phyloP scores from a whole-genome alignment of 2,797 vertebrate species.

The Anabas testudineus region DNA sequence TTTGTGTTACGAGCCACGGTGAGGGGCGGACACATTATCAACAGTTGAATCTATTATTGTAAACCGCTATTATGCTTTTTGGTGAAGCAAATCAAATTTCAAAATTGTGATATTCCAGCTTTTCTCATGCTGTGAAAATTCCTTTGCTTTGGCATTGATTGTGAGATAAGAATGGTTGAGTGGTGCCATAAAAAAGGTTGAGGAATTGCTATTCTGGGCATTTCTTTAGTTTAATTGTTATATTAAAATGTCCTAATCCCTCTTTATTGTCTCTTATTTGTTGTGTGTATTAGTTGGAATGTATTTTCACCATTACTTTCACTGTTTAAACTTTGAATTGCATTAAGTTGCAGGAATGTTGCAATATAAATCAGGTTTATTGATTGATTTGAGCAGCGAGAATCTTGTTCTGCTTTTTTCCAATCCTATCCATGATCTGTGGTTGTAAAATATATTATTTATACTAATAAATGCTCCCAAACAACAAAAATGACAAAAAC shows the following conservation, averaged over 20 bases:
- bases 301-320: too few relatives aligned
- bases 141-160: slow-evolving; percentile 25
- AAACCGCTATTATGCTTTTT: slow-evolving; percentile 19
- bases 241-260: not conserved
- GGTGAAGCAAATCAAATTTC: slow-evolving; percentile 30
- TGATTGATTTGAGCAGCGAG: too few relatives aligned
- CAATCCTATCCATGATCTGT: not conserved
- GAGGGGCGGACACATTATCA: slow-evolving; percentile 14
- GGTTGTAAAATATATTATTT: not conserved
- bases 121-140: slow-evolving; percentile 12
- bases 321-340: too few relatives aligned
- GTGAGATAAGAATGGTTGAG: not conserved
- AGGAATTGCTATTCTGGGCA: too few relatives aligned
- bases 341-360: too few relatives aligned
- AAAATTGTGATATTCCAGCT: slow-evolving; percentile 14
- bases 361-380: too few relatives aligned
- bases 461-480: slow-evolving; percentile 10
- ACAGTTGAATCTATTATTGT: slow-evolving; percentile 30
- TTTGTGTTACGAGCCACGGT: slow-evolving; percentile 26
- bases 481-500: slow-evolving; percentile 41
- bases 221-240: not conserved
- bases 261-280: not conserved
- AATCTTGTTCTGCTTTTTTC: slow-evolving; percentile 1
- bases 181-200: slow-evolving; percentile 4
- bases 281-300: too few relatives aligned